A percentile compares a stretch with the other conserved stretches of the same genome.
Evolutionary conservation across 2,888 invertebrate species (phyloP).

Genomic region (Epinotia bilunana): DNA sequence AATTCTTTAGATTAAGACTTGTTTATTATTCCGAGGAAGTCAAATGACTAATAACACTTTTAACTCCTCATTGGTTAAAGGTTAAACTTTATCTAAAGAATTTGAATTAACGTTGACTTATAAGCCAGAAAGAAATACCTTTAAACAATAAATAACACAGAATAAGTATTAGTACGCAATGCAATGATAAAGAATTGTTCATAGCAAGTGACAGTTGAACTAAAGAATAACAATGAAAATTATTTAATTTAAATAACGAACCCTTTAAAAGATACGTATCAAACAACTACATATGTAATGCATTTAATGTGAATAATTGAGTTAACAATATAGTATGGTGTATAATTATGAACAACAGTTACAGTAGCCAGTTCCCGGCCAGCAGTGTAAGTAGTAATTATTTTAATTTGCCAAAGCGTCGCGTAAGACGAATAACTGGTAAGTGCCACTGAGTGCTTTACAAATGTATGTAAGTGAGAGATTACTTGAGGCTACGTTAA

Average conservation of each 20-base stretch:
- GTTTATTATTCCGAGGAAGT: conserved; percentile 21
- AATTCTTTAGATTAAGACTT: conserved; percentile 39
- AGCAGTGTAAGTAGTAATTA: conserved; percentile 37
- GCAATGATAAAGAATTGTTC: neutral
- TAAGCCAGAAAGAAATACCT: neutral
- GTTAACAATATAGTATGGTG: conserved; percentile 37
- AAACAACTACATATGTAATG: conserved; percentile 20
- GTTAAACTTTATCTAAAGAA: conserved; percentile 34
- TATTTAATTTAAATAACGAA: conserved; percentile 11
- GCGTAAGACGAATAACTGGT: conserved; percentile 41
- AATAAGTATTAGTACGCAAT: neutral
- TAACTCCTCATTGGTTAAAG: conserved; percentile 32
- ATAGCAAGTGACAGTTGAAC: neutral
- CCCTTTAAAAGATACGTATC: conserved; percentile 24
- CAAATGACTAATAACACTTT: conserved; percentile 33
- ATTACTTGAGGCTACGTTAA: conserved; percentile 31
- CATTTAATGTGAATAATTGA: conserved; percentile 32
- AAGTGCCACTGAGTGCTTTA: conserved; percentile 38
- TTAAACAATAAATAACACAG: neutral
- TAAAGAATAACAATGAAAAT: conserved; percentile 1
- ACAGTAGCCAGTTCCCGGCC: conserved; percentile 26
- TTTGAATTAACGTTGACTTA: conserved; percentile 5
- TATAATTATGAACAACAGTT: conserved; percentile 39
- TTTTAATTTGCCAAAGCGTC: conserved; percentile 36
- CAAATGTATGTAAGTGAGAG: conserved; percentile 36